Base-by-base conservation (phyloP, 2,113 vertebrate species). In the Myotis brandtii region DNA sequence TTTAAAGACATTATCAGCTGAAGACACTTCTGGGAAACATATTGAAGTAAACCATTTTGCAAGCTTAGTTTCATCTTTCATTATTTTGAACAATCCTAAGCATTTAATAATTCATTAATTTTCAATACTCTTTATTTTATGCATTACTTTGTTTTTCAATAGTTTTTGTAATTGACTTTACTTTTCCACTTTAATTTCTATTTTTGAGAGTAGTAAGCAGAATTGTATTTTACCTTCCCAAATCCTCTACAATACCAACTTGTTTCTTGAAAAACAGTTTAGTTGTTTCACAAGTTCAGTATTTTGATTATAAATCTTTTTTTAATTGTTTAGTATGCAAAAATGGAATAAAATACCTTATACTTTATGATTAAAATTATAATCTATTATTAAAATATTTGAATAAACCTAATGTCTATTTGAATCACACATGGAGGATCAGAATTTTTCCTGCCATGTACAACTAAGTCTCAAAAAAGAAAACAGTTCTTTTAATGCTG, bases 241-340 rank as follows among this genome's bases (percentile, higher is more conserved):
- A 73, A 79, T 52, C 34, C 10, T 81, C 81, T 83, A 50, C 9
- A 93, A 91, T 89, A 91, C 2, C 37, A 87, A 79, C 18, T 50
- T 69, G 48, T 67, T 62, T 54, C 62, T 84, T 92, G 79, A 75
- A 94, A 87, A 89, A 66, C 30, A 94, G n/a, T 67, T 86, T 46
- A 70, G 43, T 52, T 75, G 14, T 75, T 93, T 94, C 10, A 20
- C 3, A 69, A 1, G 1, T 76, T 91, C 17, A 48, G 43, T 79
- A 85, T 89, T 86, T 56, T 83, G 16, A 84, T 50, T 67, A 77
- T 40, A 86, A 59, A 70, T 70, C 7, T 66, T 69, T 89, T 89
- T 56, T 72, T 93, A 83, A 72, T 67, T 48, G 59, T 37, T 81
- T 70, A 77, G 14, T 30, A 62, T 54, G 11, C 9, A 86, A 82